phyloP scores from a whole-genome alignment of 2,888 invertebrate species.

The Eupithecia abbreviata region DNA sequence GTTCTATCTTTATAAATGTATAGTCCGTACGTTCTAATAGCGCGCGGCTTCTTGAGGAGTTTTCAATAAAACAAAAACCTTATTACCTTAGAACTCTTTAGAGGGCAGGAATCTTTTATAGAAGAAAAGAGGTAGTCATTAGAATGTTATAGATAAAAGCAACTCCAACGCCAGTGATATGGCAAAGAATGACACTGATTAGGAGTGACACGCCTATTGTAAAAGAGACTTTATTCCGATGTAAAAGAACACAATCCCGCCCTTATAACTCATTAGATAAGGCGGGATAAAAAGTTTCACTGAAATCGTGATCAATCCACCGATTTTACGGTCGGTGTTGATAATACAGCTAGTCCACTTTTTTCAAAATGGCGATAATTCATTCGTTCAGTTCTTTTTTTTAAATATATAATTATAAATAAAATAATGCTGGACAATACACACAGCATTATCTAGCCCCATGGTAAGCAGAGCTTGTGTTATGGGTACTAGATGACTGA shows the following conservation, averaged over 20 bases:
- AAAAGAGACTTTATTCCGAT: constrained; percentile 22
- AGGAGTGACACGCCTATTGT: constrained; percentile 26
- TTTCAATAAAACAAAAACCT: background rate
- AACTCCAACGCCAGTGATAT: background rate
- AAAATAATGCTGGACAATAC: too few species aligned
- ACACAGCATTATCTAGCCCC: too few species aligned
- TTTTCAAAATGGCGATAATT: background rate
- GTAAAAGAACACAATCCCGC: constrained; percentile 46
- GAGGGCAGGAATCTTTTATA: background rate
- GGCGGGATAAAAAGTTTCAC: constrained; percentile 44
- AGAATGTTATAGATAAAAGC: background rate
- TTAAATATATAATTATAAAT: too few species aligned
- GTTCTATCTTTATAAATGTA: too few species aligned
- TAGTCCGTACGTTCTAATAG: too few species aligned
- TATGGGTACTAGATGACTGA: too few species aligned
- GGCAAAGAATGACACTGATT: constrained; percentile 9
- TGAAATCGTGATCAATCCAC: constrained; percentile 38
- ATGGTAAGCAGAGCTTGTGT: too few species aligned
- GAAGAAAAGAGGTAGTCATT: background rate
- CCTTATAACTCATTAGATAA: constrained; percentile 60
- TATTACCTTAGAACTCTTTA: too few species aligned
- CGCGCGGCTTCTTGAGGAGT: background rate
- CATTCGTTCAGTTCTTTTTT: too few species aligned
- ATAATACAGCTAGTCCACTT: constrained; percentile 7
- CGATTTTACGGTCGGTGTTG: constrained; percentile 20